Evolutionary conservation across 2,888 invertebrate species (phyloP).

Genomic region (Pammene fasciana): DNA sequence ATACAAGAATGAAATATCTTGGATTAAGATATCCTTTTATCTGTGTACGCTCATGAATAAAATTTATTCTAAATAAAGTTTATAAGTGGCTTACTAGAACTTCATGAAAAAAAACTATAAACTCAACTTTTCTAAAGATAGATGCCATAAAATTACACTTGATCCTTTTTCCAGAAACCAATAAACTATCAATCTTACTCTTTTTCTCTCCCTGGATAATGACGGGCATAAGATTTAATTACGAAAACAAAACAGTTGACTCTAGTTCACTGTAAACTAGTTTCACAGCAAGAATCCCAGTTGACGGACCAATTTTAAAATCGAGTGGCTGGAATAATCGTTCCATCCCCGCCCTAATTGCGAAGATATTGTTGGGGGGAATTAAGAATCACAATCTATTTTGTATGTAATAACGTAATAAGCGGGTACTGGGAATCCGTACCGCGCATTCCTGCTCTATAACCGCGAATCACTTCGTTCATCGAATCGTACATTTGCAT

Average conservation of each 20-base stretch:
- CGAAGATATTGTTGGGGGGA: conserved; percentile 46
- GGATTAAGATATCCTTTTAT: too few species aligned
- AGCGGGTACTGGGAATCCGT: conserved; percentile 44
- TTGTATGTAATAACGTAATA: conserved; percentile 51
- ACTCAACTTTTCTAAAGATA: too few species aligned
- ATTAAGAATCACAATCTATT: conserved; percentile 49
- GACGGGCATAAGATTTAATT: conserved; percentile 18
- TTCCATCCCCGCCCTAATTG: conserved; percentile 51
- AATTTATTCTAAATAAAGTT: too few species aligned
- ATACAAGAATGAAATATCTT: too few species aligned
- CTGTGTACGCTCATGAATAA: too few species aligned
- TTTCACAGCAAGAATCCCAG: conserved; percentile 5
- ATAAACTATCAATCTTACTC: background rate
- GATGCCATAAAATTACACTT: background rate
- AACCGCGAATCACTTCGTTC: too few species aligned
- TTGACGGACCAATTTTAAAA: conserved; percentile 32
- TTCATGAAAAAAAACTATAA: too few species aligned
- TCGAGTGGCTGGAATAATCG: conserved; percentile 35
- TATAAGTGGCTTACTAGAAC: too few species aligned
- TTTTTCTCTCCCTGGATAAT: background rate
- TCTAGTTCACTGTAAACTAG: conserved; percentile 19
- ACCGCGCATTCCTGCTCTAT: conserved; percentile 26
- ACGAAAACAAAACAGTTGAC: conserved; percentile 11
- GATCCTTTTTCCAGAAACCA: background rate
- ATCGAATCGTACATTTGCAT: too few species aligned